Base-by-base conservation (phyloP, 2,888 invertebrate genomes). In the Napeogenes inachia region DNA sequence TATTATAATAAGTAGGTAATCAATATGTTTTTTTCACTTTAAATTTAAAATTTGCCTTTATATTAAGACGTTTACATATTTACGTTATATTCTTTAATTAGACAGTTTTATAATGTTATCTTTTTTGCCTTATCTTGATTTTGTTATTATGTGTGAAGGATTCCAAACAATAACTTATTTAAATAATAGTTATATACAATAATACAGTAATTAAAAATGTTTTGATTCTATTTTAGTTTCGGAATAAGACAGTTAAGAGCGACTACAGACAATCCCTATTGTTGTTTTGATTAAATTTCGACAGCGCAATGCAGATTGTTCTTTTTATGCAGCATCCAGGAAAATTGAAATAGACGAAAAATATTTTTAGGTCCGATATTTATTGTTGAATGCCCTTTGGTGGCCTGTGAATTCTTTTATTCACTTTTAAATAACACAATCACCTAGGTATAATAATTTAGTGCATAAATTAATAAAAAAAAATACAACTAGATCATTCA, bases 231-330 rank as follows among this genome's bases (percentile, higher is more conserved):
- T 30, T 50, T 50, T n/a, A n/a, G 46, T 58, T 57, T 53, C 75
- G 76, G 78, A 83, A 83, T 80, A 83, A 64, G 69, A 59, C 71
- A 67, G 63, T 65, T 66, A 65, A 71, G 72, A 73, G 70, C 68
- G 67, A 60, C 45, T 33, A 71, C 73, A 77, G 77, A 78, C 81
- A 80, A 78, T 77, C 73, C 77, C 79, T 81, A 83, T 85, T 85
- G 86, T 85, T 87, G 84, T 83, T 87, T 87, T 87, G 87, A 87
- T 87, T 87, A 87, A 87, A 87, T 87, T 87, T 85, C 78, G 80
- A 80, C 83, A 80, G 79, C 71, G 73, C 74, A 75, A 76, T 81
- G 81, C 80, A 80, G 80, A 84, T 80, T 85, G 84, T 77, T 78
- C 81, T 77, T 82, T 84, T 82, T 81, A 78, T 79, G 75, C 80